A percentile compares a stretch with the other conserved stretches of the same genome.
Evolutionary conservation across 2,113 vertebrate species (phyloP).

Genomic region (Crotalus helleri): DNA sequence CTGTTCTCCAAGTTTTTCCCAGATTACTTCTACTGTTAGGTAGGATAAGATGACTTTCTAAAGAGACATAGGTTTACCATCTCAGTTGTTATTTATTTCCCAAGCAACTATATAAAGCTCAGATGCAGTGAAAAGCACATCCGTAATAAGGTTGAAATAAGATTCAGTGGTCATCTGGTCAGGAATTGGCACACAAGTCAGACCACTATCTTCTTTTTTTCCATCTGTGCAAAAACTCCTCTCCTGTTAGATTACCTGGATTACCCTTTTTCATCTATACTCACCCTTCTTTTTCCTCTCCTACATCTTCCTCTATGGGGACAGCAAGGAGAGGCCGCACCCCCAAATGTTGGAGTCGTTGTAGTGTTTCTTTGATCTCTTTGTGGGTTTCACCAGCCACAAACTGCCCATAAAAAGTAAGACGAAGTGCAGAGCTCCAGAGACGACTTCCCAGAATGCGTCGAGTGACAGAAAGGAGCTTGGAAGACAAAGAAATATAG

Average conservation of each 20-base stretch:
- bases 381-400: conserved; percentile 80
- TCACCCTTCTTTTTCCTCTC: conserved; percentile 66
- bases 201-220: no score
- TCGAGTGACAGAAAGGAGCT: conserved; percentile 69
- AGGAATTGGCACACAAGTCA: background rate
- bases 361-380: conserved; percentile 76
- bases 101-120: background rate
- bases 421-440: conserved; percentile 69
- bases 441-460: conserved; percentile 70
- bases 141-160: background rate
- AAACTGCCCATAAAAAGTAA: conserved; percentile 85
- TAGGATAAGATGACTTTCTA: background rate
- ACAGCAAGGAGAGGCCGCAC: conserved; percentile 85
- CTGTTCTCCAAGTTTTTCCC: background rate
- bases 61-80: background rate
- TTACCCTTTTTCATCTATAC: background rate
- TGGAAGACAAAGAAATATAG: background rate
- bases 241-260: background rate
- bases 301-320: conserved; percentile 85
- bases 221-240: background rate
- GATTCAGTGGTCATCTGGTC: background rate
- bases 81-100: background rate
- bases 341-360: conserved; percentile 73
- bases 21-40: background rate
- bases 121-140: background rate